Evolutionary conservation across 2,113 vertebrate genomes (phyloP).

Genomic region (Propithecus coquereli): DNA sequence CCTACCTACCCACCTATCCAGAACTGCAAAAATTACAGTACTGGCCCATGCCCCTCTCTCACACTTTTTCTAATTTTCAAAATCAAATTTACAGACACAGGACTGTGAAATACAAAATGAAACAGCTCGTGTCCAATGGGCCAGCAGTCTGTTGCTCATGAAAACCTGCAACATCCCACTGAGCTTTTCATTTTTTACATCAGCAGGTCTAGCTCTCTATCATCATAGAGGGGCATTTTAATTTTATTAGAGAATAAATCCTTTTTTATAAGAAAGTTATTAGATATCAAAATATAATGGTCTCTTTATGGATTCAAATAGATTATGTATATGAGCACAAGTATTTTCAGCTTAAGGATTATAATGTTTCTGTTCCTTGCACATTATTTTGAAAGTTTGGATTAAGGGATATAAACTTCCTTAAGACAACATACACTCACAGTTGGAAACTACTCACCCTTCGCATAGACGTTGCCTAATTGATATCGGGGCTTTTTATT

Average conservation of each 20-base stretch:
- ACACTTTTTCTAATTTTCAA: background rate
- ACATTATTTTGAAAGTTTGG: background rate
- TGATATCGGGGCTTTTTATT: background rate
- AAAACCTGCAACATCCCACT: background rate
- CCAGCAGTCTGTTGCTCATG: accelerated
- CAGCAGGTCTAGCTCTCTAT: background rate
- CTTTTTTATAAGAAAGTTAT: background rate
- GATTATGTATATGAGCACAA: background rate
- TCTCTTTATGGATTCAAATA: background rate
- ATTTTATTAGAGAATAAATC: background rate
- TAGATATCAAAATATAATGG: background rate
- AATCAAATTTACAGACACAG: background rate
- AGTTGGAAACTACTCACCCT: background rate
- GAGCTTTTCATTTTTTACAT: background rate
- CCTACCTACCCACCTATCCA: too few species aligned
- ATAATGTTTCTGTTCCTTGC: background rate
- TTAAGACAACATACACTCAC: background rate
- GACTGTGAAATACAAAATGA: background rate
- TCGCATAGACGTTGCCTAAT: background rate
- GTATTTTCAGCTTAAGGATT: background rate
- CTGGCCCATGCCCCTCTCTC: too few species aligned
- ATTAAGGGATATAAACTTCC: background rate
- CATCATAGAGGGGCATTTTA: background rate
- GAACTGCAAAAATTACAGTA: background rate
- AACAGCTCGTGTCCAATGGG: background rate